Conservation (phyloP, 2,888 invertebrate genomes). For the Malachius bipustulatus region DNA sequence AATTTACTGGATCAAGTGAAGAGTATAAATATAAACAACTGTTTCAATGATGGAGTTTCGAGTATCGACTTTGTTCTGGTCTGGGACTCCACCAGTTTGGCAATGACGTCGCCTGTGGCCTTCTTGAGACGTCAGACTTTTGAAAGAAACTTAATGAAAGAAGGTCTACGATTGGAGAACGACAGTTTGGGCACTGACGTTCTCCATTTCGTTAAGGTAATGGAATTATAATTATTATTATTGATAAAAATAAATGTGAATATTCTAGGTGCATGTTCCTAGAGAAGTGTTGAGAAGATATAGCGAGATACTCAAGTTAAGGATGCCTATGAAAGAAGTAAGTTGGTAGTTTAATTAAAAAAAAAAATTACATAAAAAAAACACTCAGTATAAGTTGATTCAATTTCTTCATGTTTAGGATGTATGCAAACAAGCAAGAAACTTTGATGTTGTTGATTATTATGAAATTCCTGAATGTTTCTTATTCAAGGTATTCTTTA, state of each 20-base stretch:
- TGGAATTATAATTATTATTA: too few relatives aligned
- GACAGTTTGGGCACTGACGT: slow-evolving; percentile 50
- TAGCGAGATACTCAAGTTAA: slow-evolving; percentile 80
- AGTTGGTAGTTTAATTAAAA: slow-evolving; percentile 16
- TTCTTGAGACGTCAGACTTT: slow-evolving; percentile 47
- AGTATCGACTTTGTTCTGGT: slow-evolving; percentile 70
- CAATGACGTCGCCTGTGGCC: slow-evolving; percentile 36
- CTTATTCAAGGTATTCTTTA: too few relatives aligned
- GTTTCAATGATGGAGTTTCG: slow-evolving; percentile 57
- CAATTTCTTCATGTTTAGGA: too few relatives aligned
- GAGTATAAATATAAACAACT: slow-evolving; percentile 44
- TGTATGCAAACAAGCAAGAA: too few relatives aligned
- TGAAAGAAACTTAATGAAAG: slow-evolving; percentile 57
- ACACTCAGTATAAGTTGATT: too few relatives aligned
- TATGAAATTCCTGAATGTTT: too few relatives aligned
- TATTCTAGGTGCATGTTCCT: slow-evolving; percentile 70
- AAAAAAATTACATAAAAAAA: slow-evolving; percentile 6
- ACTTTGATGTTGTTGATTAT: too few relatives aligned
- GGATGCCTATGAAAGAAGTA: slow-evolving; percentile 89
- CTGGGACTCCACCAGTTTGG: slow-evolving; percentile 52
- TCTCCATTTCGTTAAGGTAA: slow-evolving; percentile 68
- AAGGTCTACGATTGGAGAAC: slow-evolving; percentile 64
- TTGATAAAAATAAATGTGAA: slow-evolving; percentile 11
- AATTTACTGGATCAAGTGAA: slow-evolving; percentile 17
- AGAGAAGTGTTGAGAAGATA: slow-evolving; percentile 71